Percentiles rank a stretch among this genome's conserved stretches.
Conservation (phyloP, 2,113 vertebrate species). For the Xenotilapia leptura region DNA sequence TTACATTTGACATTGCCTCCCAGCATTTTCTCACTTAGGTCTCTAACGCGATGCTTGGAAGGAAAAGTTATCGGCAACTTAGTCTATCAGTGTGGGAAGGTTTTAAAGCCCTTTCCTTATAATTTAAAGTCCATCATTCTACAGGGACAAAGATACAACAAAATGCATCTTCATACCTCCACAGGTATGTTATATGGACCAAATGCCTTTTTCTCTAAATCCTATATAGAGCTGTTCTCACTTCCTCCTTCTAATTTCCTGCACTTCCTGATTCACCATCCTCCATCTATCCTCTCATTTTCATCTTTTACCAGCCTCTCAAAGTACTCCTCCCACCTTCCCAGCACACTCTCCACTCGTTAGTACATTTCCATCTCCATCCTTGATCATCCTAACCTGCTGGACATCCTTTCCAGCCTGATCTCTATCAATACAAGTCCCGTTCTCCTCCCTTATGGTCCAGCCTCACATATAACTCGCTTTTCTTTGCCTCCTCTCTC, state of each 20-base stretch:
- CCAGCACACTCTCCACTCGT: neutral
- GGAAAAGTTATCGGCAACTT: neutral
- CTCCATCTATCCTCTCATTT: neutral
- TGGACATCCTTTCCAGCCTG: neutral
- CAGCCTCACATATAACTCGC: neutral
- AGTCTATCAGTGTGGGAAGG: neutral
- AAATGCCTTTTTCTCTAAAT: neutral
- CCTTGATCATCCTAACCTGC: neutral
- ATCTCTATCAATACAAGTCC: neutral
- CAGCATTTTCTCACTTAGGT: neutral
- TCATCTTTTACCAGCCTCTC: neutral
- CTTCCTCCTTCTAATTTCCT: neutral
- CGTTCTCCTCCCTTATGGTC: neutral
- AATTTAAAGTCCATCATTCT: neutral
- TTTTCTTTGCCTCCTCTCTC: neutral
- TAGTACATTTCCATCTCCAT: neutral
- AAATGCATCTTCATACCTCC: neutral
- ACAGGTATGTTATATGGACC: neutral
- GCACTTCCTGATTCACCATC: neutral
- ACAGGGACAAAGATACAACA: neutral
- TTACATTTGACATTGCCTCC: neutral
- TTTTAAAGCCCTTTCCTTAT: neutral
- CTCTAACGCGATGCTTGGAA: fast-evolving
- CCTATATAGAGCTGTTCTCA: neutral
- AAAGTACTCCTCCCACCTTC: neutral